Evolutionary conservation across 30 jellyfish, hydroid and myxozoan species (phyloP), one percentile per base, ranked within the genome.

Genomic region (Sanderia malayensis): DNA sequence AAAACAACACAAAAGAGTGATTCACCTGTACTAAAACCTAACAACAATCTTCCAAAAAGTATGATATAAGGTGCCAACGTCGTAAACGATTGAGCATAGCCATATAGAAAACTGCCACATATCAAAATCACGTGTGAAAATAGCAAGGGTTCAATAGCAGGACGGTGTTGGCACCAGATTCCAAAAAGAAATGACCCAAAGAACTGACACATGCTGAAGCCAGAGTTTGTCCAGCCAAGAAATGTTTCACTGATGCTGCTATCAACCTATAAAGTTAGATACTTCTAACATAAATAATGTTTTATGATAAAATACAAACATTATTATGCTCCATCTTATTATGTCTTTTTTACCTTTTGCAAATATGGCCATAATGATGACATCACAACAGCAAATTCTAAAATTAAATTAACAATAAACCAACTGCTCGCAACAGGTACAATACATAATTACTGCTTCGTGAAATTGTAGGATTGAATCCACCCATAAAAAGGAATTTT

Each of bases 321-420:
- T n/a, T n/a, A n/a, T n/a, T n/a, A n/a, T n/a, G n/a, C n/a, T n/a
- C n/a, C n/a, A n/a, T n/a, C n/a, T n/a, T n/a, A n/a, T n/a, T n/a
- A n/a, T n/a, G n/a, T n/a, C n/a, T n/a, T n/a, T n/a, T n/a, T n/a
- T n/a, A 86, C 96, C 81, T 62, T 73, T 63, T 77, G 80, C 63
- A 86, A 32, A 59, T 86, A 86, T 27, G 96, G 96, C 84, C 85
- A 86, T 31, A 86, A 61, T 19, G 96, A 86, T 18, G 90, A 70
- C 75, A 76, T 71, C n/a, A 86, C 96, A 44, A 86, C 78, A 2
- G 96, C 80, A 52, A 86, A 86, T 26, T 92, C 96, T 86, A 53
- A 74, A 49, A 18, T 4, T 9, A 18, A 49, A 8, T n/a, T n/a
- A n/a, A n/a, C n/a, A n/a, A n/a, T n/a, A n/a, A n/a, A n/a, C n/a